Conservation (phyloP, 2,113 vertebrate species). For the Electrona antarctica region DNA sequence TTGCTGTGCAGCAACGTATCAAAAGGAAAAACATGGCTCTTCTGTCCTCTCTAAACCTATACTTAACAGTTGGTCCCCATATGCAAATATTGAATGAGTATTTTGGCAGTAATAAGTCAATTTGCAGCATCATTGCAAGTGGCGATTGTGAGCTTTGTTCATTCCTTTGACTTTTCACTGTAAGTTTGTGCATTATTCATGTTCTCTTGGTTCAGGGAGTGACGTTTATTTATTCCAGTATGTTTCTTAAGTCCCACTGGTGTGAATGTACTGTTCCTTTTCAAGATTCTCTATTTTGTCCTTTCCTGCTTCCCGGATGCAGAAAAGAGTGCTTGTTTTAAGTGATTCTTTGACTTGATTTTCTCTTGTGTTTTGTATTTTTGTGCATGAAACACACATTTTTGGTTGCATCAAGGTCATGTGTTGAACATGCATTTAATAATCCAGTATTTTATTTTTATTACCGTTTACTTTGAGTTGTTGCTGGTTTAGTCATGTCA, state of each 20-base stretch:
- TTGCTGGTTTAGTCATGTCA: too few species aligned
- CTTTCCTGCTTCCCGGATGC: conserved; percentile 26
- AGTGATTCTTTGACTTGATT: conserved; percentile 14
- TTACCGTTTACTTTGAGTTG: too few species aligned
- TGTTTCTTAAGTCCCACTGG: conserved; percentile 24
- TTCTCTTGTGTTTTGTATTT: not conserved
- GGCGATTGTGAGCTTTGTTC: not conserved
- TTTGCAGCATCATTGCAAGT: conserved; percentile 27
- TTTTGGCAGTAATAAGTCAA: conserved; percentile 35
- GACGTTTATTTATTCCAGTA: conserved; percentile 50
- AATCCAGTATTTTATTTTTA: not conserved
- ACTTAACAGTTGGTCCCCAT: too few species aligned
- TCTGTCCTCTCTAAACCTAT: too few species aligned
- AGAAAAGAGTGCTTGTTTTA: conserved; percentile 21
- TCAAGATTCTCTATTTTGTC: conserved; percentile 21
- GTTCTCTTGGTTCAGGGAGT: conserved; percentile 22
- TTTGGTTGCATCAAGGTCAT: conserved; percentile 7
- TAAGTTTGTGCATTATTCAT: conserved; percentile 11
- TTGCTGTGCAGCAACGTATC: too few species aligned
- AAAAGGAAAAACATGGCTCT: too few species aligned
- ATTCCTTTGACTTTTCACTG: conserved; percentile 7
- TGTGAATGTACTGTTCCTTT: conserved; percentile 24
- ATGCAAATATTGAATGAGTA: conserved; percentile 20
- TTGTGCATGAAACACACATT: not conserved
- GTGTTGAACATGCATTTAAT: not conserved